Conservation (phyloP, 2,113 vertebrate species). For the Eupsittula cactorum region DNA sequence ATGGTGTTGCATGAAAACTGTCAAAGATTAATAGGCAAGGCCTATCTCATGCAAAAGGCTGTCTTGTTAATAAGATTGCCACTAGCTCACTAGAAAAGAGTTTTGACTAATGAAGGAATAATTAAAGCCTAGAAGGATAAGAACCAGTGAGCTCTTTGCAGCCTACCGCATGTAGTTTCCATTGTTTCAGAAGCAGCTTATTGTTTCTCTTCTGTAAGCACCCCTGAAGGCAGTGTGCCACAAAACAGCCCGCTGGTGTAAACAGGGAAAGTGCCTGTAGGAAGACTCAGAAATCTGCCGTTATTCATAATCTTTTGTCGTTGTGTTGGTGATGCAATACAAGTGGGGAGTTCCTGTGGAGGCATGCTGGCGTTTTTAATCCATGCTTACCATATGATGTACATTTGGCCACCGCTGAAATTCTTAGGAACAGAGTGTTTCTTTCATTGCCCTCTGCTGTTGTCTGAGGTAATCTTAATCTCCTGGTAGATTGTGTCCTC, state of each 20-base stretch:
- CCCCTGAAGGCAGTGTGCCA: not conserved
- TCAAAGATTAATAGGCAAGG: not conserved
- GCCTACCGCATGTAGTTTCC: not conserved
- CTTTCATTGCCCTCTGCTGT: not conserved
- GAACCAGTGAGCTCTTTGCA: not conserved
- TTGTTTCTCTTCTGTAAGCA: not conserved
- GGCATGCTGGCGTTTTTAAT: not conserved
- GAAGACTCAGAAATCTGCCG: not conserved
- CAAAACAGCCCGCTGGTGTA: not conserved
- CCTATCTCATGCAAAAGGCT: not conserved
- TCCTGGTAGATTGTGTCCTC: not conserved
- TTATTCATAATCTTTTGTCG: not conserved
- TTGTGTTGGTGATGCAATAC: fast-evolving
- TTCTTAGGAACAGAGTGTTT: not conserved
- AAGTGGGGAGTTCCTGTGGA: fast-evolving
- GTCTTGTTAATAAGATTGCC: not conserved
- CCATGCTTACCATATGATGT: fast-evolving
- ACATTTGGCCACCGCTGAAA: not conserved
- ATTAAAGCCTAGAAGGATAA: not conserved
- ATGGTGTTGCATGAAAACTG: not conserved
- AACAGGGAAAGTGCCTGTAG: not conserved
- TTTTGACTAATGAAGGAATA: not conserved
- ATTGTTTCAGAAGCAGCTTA: not conserved
- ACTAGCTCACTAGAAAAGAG: not conserved
- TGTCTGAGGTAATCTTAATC: not conserved